phyloP scores from a whole-genome alignment of 2,797 vertebrate species.

The Labroides dimidiatus region DNA sequence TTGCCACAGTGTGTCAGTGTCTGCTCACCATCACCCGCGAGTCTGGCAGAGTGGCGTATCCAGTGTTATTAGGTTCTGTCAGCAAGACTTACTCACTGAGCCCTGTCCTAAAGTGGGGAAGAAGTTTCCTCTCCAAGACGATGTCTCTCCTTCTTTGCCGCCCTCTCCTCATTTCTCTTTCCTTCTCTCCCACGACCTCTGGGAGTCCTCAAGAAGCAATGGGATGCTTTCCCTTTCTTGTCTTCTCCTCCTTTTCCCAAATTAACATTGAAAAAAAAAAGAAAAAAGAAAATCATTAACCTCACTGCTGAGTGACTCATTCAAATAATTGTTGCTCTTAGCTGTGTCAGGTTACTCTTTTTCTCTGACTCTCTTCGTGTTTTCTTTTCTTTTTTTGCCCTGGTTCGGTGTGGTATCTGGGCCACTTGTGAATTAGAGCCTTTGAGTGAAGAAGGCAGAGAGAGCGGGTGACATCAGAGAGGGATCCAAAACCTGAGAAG shows the following conservation, averaged over 20 bases:
- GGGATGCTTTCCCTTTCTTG: slow-evolving; percentile 28
- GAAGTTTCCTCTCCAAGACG: slow-evolving; percentile 46
- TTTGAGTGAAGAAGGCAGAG: slow-evolving; percentile 55
- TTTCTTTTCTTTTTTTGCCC: slow-evolving; percentile 37
- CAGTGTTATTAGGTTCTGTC: slow-evolving; percentile 50
- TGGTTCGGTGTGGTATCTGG: slow-evolving; percentile 69
- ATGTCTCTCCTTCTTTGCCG: slow-evolving; percentile 50
- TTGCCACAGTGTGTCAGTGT: slow-evolving; percentile 38
- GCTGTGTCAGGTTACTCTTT: slow-evolving; percentile 74
- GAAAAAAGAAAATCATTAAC: slow-evolving; percentile 51
- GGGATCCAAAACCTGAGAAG: slow-evolving; percentile 49
- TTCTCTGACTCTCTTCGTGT: slow-evolving; percentile 54
- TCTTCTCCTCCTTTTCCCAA: slow-evolving; percentile 45
- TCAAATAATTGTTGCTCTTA: slow-evolving; percentile 82
- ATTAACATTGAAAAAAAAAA: slow-evolving; percentile 65
- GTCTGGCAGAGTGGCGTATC: slow-evolving; percentile 24
- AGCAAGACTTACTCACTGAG: slow-evolving; percentile 33
- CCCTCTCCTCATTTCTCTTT: slow-evolving; percentile 36
- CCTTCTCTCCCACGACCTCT: slow-evolving; percentile 71
- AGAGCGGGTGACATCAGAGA: slow-evolving; percentile 65
- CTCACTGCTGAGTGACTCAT: slow-evolving; percentile 77
- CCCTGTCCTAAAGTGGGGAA: slow-evolving; percentile 32
- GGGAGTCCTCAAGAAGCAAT: slow-evolving; percentile 56
- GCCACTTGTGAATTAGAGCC: slow-evolving; percentile 75
- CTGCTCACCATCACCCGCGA: slow-evolving; percentile 35